Percentiles rank a stretch among this genome's conserved stretches.
These are phyloP conservation scores for Chromobotia macracanthus DNA, from an alignment of 2,797 vertebrate species.

Conservation along the genomic window DNA sequence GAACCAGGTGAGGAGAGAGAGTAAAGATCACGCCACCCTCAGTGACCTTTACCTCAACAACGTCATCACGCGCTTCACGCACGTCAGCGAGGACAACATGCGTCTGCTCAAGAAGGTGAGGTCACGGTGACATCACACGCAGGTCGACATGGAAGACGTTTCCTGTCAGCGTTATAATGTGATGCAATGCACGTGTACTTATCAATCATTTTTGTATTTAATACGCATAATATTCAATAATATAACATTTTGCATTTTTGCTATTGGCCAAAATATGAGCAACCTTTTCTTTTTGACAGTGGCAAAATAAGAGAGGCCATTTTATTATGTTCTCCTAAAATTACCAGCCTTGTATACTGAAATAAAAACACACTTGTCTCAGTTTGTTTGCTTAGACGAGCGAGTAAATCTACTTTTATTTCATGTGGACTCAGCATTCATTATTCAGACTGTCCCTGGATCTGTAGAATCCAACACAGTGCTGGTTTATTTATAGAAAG, in stretches of 20 bases:
- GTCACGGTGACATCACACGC: conserved; percentile 69
- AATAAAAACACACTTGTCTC: not conserved
- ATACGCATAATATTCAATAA: too few relatives aligned
- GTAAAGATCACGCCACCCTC: conserved; percentile 94
- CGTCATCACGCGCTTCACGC: conserved; percentile 94
- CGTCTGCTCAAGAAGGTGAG: conserved; percentile 97
- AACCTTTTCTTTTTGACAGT: too few relatives aligned
- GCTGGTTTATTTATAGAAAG: conserved; percentile 43
- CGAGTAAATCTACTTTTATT: conserved; percentile 4
- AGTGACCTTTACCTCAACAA: conserved; percentile 99
- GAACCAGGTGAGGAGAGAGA: conserved; percentile 93
- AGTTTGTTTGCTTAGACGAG: not conserved
- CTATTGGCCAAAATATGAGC: too few relatives aligned
- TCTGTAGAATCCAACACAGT: conserved; percentile 13
- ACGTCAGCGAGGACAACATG: conserved; percentile 96
- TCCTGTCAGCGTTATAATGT: not conserved
- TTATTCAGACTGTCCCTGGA: conserved; percentile 26
- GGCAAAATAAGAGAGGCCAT: too few relatives aligned
- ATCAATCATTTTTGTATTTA: too few relatives aligned
- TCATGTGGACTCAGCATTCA: conserved; percentile 25
- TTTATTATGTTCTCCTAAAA: not conserved
- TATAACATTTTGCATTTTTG: too few relatives aligned
- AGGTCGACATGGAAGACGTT: not conserved
- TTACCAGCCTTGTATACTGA: not conserved
- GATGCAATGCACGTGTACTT: not conserved